A percentile compares a stretch with the other conserved stretches of the same genome.
Evolutionary conservation across 2,797 vertebrate species (phyloP).

Genomic region (Paramormyrops hopkinsi): DNA sequence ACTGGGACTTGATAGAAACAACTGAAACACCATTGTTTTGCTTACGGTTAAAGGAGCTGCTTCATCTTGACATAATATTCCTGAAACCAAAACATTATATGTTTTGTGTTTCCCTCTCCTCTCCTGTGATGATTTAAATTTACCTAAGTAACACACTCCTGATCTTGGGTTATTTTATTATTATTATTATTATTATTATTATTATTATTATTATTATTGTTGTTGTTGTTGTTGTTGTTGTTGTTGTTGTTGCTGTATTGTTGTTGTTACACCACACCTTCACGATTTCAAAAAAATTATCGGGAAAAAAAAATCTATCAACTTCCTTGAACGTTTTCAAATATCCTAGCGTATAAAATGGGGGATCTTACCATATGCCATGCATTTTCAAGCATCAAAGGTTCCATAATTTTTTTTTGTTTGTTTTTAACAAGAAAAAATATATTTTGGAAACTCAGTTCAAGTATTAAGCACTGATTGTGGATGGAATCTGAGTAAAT

Average conservation of each 20-base stretch:
- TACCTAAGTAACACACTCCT: not conserved
- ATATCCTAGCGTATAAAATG: slow-evolving; percentile 24
- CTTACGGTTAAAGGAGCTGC: not conserved
- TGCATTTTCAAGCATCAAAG: slow-evolving; percentile 52
- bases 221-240: not conserved
- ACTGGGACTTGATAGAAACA: not conserved
- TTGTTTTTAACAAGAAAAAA: slow-evolving; percentile 44
- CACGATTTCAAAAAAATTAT: not conserved
- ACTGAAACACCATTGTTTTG: not conserved
- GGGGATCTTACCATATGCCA: slow-evolving; percentile 54
- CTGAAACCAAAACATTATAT: not conserved
- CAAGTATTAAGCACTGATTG: slow-evolving; percentile 44
- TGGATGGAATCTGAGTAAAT: slow-evolving; percentile 27
- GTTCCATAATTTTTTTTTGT: slow-evolving; percentile 30
- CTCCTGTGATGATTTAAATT: not conserved
- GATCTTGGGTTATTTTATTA: not conserved
- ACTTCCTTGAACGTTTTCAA: not conserved
- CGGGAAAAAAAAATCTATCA: not conserved
- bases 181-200: not conserved
- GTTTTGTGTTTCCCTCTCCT: not conserved
- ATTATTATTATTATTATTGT: not conserved
- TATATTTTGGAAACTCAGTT: slow-evolving; percentile 37
- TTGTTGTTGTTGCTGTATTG: not conserved
- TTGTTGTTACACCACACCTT: not conserved
- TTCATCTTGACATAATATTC: not conserved